Evolutionary conservation across 92 coral and sea anemone genomes (phyloP), one percentile per base, ranked within the genome.

Genomic region (Siderastrea siderea): DNA sequence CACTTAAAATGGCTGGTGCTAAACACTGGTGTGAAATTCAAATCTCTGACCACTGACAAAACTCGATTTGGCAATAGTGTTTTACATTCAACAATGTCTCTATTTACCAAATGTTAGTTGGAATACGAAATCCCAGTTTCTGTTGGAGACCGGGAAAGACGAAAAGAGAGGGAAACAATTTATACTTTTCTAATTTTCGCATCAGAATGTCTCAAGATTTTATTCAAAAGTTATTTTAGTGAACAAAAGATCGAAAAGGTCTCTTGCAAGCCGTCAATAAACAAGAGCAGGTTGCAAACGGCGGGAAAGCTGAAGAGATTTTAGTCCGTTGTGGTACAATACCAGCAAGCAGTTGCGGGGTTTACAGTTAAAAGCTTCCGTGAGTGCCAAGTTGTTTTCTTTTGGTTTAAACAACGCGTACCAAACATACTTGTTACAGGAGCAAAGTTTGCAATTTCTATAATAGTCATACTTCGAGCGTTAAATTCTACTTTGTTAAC

Each of bases 211-310:
- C 10, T 53, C 57, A 10, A 53, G 10, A 53, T 53, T 53, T 53
- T 53, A 53, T 10, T 53, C 2, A 53, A 53, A 53, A 53, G 57
- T 53, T 5, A 10, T 53, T 53, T 53, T 53, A 6, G 10, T 0
- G 86, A 69, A 82, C 75, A 82, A 84, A 61, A 60, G 81, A 68
- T 17, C 66, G 16, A 84, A 9, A 64, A 12, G 16, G 1, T 14
- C 5, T 49, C 73, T 16, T 64, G 26, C 4, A 63, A 63, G 58
- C 26, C 60, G 61, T n/a, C 38, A 71, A 59, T 52, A 38, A 54
- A 81, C 85, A 80, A 52, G 26, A 67, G 60, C 87, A 73, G 87
- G 80, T 73, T 74, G 7, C 14, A 62, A 62, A 71, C 87, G 63
- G 44, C 87, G 51, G 87, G 87, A 61, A 83, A 48, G 61, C 80